A percentile compares a stretch with the other conserved stretches of the same genome.
Evolutionary conservation across 2,888 invertebrate genomes (phyloP).

Genomic region (Andricus quercusramuli): DNA sequence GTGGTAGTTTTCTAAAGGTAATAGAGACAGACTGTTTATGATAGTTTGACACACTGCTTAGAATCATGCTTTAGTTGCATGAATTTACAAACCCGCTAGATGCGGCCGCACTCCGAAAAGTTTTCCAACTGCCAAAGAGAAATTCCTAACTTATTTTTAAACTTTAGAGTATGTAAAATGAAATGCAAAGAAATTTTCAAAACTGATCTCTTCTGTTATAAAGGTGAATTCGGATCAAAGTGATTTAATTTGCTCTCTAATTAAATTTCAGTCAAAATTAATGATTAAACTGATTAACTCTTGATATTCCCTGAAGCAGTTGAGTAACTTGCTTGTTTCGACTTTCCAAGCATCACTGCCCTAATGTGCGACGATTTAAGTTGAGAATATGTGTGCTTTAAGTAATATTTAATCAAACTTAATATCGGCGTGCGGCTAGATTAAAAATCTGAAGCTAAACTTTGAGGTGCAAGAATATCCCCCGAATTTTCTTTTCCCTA

Average conservation of each 20-base stretch:
- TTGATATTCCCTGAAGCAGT: slow-evolving; percentile 14
- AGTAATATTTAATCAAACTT: slow-evolving; percentile 11
- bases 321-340: slow-evolving; percentile 20
- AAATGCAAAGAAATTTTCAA: background rate
- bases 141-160: background rate
- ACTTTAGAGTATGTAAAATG: background rate
- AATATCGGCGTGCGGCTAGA: slow-evolving; percentile 21
- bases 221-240: background rate
- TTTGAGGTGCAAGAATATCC: background rate
- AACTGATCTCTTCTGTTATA: background rate
- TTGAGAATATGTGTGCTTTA: slow-evolving; percentile 23
- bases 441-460: slow-evolving; percentile 12
- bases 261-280: background rate
- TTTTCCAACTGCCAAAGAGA: slow-evolving; percentile 37
- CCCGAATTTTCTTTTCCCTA: too few species aligned
- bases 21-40: slow-evolving; percentile 32
- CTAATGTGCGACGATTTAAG: slow-evolving; percentile 23
- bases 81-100: slow-evolving; percentile 1
- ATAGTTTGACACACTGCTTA: slow-evolving; percentile 29
- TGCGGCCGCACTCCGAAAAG: slow-evolving; percentile 11
- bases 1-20: slow-evolving; percentile 33
- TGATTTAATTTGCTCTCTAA: background rate
- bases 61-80: slow-evolving; percentile 4
- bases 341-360: slow-evolving; percentile 31
- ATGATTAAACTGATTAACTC: background rate